Evolutionary conservation across 2,888 invertebrate species (phyloP).

Genomic region (Stenoptilia bipunctidactyla): DNA sequence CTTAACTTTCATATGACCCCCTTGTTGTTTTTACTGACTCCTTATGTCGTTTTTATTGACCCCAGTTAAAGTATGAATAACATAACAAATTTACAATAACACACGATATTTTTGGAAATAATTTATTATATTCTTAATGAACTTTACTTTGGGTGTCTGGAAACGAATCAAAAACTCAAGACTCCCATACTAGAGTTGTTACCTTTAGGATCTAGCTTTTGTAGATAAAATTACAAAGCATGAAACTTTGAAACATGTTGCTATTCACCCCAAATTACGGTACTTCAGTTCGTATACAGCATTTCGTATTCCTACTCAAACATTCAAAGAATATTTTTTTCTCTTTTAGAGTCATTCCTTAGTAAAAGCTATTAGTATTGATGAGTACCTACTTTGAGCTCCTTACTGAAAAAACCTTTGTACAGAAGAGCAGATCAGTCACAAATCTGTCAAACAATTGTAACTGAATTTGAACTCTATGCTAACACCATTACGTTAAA

Average conservation of each 20-base stretch:
- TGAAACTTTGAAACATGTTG: conserved; percentile 2
- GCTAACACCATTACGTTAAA: no score
- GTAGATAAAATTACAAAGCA: background rate
- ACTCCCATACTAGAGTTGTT: background rate
- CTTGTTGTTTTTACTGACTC: conserved; percentile 1
- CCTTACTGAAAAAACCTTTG: no score
- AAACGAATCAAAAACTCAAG: conserved; percentile 1
- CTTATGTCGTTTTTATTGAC: conserved; percentile 4
- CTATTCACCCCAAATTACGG: conserved; percentile 3
- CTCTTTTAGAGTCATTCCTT: no score
- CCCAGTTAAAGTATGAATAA: conserved; percentile 1
- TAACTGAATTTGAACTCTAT: no score
- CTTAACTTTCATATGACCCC: background rate
- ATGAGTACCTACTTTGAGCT: no score
- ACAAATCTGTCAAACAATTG: no score
- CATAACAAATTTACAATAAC: no score
- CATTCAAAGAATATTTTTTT: no score
- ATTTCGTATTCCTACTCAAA: no score
- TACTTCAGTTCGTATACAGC: background rate
- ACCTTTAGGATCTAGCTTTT: background rate
- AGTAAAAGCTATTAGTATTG: no score
- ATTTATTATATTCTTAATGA: background rate
- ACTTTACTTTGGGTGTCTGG: conserved; percentile 1
- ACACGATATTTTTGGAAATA: conserved; percentile 2
- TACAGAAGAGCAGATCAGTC: no score